Conservation (phyloP, 35 echinoderm and acorn worm species). For the Acanthaster planci region DNA sequence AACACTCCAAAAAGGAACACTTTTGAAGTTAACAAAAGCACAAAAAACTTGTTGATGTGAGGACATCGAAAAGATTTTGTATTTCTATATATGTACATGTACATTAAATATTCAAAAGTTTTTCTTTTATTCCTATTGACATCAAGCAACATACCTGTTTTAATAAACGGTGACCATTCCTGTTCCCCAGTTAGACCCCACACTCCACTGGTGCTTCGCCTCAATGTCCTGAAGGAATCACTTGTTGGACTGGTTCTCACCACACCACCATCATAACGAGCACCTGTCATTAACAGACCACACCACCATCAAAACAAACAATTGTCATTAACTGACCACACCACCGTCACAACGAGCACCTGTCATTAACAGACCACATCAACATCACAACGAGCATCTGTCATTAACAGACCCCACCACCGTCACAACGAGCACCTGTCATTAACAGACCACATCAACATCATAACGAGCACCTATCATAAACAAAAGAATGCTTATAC, state of each 20-base stretch:
- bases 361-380: background rate
- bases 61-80: too few species aligned
- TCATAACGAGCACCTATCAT: too few species aligned
- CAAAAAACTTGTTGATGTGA: too few species aligned
- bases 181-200: conserved; percentile 98
- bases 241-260: background rate
- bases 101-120: too few species aligned
- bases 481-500: too few species aligned
- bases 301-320: too few species aligned
- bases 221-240: background rate
- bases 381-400: too few species aligned
- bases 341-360: background rate
- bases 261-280: background rate
- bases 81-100: too few species aligned
- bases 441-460: background rate
- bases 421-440: background rate
- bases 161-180: conserved; percentile 85
- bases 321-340: too few species aligned
- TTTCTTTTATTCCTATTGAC: too few species aligned
- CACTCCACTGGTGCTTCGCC: conserved; percentile 44
- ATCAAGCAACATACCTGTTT: conserved; percentile 49
- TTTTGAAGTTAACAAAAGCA: too few species aligned
- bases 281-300: background rate
- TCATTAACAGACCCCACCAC: background rate
- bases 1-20: too few species aligned